Percentiles rank a stretch among this genome's conserved stretches.
Conservation (phyloP, 2,113 vertebrate species). For the Oreochromis aureus region DNA sequence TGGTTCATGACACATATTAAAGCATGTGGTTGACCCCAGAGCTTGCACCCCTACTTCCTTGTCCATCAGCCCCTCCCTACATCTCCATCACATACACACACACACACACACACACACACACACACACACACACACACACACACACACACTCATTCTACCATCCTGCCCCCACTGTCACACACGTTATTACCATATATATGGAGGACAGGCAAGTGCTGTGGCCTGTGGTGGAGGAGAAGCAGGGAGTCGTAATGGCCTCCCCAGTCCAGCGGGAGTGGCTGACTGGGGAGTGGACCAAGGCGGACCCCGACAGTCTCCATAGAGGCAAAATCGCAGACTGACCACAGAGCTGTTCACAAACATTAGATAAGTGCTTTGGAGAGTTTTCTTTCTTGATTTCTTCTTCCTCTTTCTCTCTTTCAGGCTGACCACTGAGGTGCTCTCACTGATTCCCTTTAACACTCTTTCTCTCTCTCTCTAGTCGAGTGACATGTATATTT, state of each 20-base stretch:
- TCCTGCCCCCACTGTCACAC: slow-evolving; percentile 17
- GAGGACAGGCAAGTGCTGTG: slow-evolving; percentile 36
- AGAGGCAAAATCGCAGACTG: slow-evolving; percentile 30
- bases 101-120: slow-evolving; percentile 15
- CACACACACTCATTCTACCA: neutral
- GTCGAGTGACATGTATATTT: slow-evolving; percentile 71
- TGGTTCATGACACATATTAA: neutral
- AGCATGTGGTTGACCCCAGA: slow-evolving; percentile 7
- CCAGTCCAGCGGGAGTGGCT: slow-evolving; percentile 22
- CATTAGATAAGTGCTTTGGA: neutral
- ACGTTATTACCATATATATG: slow-evolving; percentile 74
- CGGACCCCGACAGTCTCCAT: slow-evolving; percentile 6
- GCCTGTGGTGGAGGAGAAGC: slow-evolving; percentile 28
- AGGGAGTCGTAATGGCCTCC: slow-evolving; percentile 36
- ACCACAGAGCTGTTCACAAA: slow-evolving; percentile 10
- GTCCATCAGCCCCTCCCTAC: slow-evolving; percentile 16
- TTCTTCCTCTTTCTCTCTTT: neutral
- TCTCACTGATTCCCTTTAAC: neutral
- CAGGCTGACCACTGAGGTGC: neutral
- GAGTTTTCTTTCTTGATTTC: neutral
- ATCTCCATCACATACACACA: neutral
- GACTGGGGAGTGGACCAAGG: slow-evolving; percentile 17
- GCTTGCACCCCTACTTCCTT: neutral
- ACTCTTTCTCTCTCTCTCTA: neutral
- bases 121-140: slow-evolving; percentile 14